Percentiles rank a stretch among this genome's conserved stretches.
These are phyloP conservation scores for Steromphala cineraria DNA, from an alignment of 2,888 invertebrate species.

Conservation along the genomic window DNA sequence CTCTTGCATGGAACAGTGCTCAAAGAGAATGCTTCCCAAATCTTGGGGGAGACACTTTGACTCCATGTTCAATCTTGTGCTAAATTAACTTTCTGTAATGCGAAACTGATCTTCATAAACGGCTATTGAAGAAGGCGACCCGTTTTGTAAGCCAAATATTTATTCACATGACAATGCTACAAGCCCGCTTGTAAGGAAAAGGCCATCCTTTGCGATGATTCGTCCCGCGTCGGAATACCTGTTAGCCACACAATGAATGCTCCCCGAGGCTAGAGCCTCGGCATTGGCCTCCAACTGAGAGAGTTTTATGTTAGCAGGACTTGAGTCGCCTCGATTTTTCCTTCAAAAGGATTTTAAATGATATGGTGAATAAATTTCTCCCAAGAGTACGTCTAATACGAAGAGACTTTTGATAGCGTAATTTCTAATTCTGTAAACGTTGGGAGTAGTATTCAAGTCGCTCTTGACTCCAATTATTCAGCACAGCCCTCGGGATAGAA, in stretches of 20 bases:
- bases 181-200: neutral
- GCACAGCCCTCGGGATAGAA: neutral
- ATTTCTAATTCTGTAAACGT: conserved; percentile 13
- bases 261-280: conserved; percentile 1
- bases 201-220: neutral
- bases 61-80: conserved; percentile 20
- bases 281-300: neutral
- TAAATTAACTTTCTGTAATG: conserved; percentile 19
- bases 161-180: conserved; percentile 15
- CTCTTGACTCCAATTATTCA: conserved; percentile 7
- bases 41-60: conserved; percentile 22
- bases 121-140: conserved; percentile 12
- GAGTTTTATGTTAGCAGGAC: conserved; percentile 17
- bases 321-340: conserved; percentile 13
- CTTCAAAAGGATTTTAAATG: conserved; percentile 14
- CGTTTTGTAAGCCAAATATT: conserved; percentile 12
- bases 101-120: conserved; percentile 10
- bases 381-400: conserved; percentile 13
- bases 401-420: conserved; percentile 5
- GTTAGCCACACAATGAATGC: neutral
- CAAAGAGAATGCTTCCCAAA: neutral
- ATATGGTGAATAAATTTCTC: conserved; percentile 20
- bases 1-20: too few relatives aligned
- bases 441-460: neutral
- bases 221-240: neutral